Conservation (phyloP, 2,797 vertebrate species). For the Benthosema pterotum region DNA sequence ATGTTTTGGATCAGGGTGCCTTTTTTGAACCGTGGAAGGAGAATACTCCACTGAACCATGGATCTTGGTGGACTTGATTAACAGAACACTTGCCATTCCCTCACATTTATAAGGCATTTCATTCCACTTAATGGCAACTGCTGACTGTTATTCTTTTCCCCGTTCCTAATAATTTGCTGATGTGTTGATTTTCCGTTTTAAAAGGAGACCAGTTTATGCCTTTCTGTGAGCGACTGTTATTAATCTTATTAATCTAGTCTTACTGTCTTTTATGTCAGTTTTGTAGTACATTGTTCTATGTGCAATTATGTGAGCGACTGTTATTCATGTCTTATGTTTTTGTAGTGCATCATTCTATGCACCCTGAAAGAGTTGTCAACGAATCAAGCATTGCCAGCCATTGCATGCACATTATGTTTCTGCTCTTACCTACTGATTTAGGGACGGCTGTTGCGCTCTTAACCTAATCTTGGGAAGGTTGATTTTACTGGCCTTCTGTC, state of each 20-base stretch:
- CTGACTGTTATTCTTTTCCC: constrained; percentile 5
- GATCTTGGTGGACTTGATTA: not conserved
- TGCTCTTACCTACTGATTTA: constrained; percentile 9
- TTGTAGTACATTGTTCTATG: no score
- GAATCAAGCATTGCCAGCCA: no score
- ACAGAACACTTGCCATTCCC: not conserved
- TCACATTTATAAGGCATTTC: not conserved
- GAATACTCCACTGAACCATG: not conserved
- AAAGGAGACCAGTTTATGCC: constrained; percentile 4
- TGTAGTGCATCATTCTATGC: constrained; percentile 1
- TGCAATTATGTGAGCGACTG: not conserved
- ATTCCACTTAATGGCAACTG: constrained; percentile 6
- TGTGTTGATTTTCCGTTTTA: constrained; percentile 16
- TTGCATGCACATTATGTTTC: not conserved
- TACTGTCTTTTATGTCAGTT: no score
- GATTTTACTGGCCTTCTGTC: not conserved
- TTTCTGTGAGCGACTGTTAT: not conserved
- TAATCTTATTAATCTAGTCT: no score
- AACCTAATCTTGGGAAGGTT: not conserved
- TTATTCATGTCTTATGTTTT: not conserved
- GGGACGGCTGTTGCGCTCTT: not conserved
- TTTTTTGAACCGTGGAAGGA: not conserved
- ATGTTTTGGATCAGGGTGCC: not conserved
- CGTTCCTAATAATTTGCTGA: not conserved
- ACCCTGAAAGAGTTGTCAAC: not conserved